These are phyloP conservation scores for Lomographa bimaculata DNA, from an alignment of 2,888 invertebrate species.

Conservation along the genomic window DNA sequence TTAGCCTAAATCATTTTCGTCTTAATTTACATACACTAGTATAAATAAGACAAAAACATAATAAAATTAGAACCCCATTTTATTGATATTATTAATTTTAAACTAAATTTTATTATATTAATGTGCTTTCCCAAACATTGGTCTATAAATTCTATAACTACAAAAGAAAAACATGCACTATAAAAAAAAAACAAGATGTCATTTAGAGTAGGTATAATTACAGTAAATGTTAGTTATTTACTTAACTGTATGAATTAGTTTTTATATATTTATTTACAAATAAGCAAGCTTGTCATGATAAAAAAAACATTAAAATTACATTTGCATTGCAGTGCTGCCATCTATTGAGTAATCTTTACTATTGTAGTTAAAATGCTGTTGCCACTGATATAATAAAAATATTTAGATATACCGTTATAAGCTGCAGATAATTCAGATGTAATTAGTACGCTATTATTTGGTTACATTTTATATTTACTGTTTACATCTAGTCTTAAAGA, in stretches of 20 bases:
- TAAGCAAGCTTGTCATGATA: too few relatives aligned
- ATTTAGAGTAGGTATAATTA: too few relatives aligned
- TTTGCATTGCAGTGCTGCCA: slow-evolving; percentile 9
- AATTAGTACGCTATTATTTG: slow-evolving; percentile 45
- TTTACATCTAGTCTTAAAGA: slow-evolving; percentile 47
- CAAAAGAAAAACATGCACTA: too few relatives aligned
- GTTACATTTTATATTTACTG: slow-evolving; percentile 44
- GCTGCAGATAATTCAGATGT: neutral
- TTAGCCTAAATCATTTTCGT: slow-evolving; percentile 46
- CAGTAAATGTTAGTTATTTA: neutral
- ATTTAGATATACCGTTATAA: too few relatives aligned
- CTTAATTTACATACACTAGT: slow-evolving; percentile 19
- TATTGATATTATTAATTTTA: neutral
- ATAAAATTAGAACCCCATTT: slow-evolving; percentile 16
- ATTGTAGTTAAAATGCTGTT: too few relatives aligned
- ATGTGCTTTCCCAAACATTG: neutral
- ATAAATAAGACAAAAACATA: slow-evolving; percentile 15
- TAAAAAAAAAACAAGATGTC: too few relatives aligned
- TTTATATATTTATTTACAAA: too few relatives aligned
- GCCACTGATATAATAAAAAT: too few relatives aligned
- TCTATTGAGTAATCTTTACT: too few relatives aligned
- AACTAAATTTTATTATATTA: too few relatives aligned
- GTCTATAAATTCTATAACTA: neutral
- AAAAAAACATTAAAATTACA: too few relatives aligned
- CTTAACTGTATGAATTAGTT: too few relatives aligned